Conservation (phyloP, 2,113 vertebrate species). For the Scophthalmus maximus region DNA sequence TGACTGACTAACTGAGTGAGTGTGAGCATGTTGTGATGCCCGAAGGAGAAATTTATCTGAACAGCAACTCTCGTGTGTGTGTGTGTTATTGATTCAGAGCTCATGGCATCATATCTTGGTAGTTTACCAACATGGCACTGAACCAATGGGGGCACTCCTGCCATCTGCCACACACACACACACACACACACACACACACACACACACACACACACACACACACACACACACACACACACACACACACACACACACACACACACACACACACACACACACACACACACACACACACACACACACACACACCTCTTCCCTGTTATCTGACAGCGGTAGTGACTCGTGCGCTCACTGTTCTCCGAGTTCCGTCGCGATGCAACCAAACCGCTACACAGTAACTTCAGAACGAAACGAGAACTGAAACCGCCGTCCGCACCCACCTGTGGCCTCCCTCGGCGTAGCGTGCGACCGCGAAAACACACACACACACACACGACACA, state of each 20-base stretch:
- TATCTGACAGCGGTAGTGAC: constrained; percentile 30
- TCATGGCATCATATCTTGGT: not conserved
- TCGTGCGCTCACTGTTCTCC: constrained; percentile 39
- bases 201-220: not conserved
- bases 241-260: not conserved
- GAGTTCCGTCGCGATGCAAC: constrained; percentile 43
- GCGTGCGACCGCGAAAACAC: too few relatives aligned
- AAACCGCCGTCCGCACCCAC: too few relatives aligned
- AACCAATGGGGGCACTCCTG: not conserved
- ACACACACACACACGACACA: too few relatives aligned
- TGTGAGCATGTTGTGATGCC: constrained; percentile 21
- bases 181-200: not conserved
- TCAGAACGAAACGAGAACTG: not conserved
- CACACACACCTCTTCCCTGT: not conserved
- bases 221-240: not conserved
- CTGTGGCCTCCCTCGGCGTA: too few relatives aligned
- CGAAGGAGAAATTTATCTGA: constrained; percentile 29
- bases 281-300: not conserved
- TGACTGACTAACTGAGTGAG: not conserved
- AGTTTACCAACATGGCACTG: not conserved
- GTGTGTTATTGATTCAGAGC: not conserved
- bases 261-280: not conserved
- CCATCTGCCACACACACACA: not conserved
- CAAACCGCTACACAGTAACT: constrained; percentile 18
- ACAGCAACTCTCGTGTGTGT: constrained; percentile 20